Base-by-base conservation (phyloP, 2,113 vertebrate species). In the Perca fluviatilis region DNA sequence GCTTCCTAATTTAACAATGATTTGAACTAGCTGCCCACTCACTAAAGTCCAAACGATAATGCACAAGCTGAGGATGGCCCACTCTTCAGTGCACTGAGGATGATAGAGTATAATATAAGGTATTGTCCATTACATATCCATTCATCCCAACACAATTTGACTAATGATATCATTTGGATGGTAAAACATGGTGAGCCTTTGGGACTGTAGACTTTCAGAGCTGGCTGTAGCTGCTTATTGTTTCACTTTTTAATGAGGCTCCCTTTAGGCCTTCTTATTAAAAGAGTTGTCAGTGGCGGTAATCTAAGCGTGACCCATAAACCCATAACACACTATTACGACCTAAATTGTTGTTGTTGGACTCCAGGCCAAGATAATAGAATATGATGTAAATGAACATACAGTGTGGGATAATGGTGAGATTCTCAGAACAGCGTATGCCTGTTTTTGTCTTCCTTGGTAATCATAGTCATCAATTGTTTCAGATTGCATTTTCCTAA, bases 261-360 rank as follows among this genome's bases (percentile, higher is more conserved):
- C 77, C 73, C 76, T 56, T 60, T 64, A 76, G 69, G 72, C 71
- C 68, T 67, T 21, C 81, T 84, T 69, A 84, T 86, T 89, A 91
- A 74, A 73, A 64, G 68, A 80, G 62, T 74, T 88, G 83, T 83
- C 80, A 75, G 50, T 40, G 9, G 85, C 6, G 3, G 62, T 70
- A 71, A 87, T 71, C 77, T 47, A 80, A 77, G 65, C 57, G 2
- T 89, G 76, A 84, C 71, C 83, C 77, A 63, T 83, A 77, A 66
- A 84, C 40, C 58, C 23, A 51, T 50, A 87, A 67, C 65, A 73
- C 47, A 50, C 58, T 51, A 62, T 79, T 86, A 60, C 8, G 60
- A 68, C 80, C 63, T 74, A 43, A 87, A 77, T 60, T 68, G 60
- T 47, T 80, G 70, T 74, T 80, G 36, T 81, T 81, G 19, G 60